These are phyloP conservation scores for mouse (Mus musculus) DNA, from an alignment of 2,113 vertebrate genomes.

Conservation along the genomic window GRCm39 chr9:21585501-21586000, in stretches of 20 bases:
- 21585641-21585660: background rate
- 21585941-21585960: background rate
- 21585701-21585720: background rate
- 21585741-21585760: background rate
- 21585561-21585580: background rate
- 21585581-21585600: background rate
- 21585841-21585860: background rate
- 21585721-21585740: background rate
- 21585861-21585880: background rate
- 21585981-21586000: rapidly evolving
- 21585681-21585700: background rate
- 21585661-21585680: rapidly evolving
- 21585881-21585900: background rate
- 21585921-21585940: background rate
- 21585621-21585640: background rate
- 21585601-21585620: background rate
- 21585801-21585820: background rate
- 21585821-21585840: background rate
- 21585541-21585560: background rate
- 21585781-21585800: background rate
- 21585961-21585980: background rate
- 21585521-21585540: rapidly evolving
- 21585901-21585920: background rate
- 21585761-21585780: background rate
- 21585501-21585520: too few species aligned